Conservation (phyloP, 1,140 invertebrate genomes). For the Hylyphantes graminicola region DNA sequence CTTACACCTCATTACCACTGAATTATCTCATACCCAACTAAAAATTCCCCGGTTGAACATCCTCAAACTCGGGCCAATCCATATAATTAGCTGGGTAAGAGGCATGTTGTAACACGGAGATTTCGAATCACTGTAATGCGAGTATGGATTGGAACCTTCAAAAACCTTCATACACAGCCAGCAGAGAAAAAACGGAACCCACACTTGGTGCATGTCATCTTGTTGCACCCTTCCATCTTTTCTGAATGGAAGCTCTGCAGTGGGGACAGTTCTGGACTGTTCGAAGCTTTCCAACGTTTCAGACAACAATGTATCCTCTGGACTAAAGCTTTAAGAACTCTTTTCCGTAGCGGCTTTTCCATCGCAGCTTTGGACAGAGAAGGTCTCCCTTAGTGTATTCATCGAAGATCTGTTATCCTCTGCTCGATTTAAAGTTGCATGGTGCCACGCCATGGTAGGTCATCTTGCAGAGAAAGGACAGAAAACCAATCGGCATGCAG, state of each 20-base stretch:
- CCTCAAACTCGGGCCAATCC: conserved; percentile 63
- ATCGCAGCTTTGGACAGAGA: conserved; percentile 68
- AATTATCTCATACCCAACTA: background rate
- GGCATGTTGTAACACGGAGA: conserved; percentile 71
- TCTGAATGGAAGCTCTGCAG: conserved; percentile 76
- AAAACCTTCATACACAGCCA: conserved; percentile 74
- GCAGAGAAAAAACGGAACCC: conserved; percentile 75
- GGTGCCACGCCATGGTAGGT: conserved; percentile 77
- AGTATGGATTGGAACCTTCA: conserved; percentile 71
- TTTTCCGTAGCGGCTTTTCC: conserved; percentile 73
- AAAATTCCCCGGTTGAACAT: conserved; percentile 48
- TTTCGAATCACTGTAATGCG: conserved; percentile 71
- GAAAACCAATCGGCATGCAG: conserved; percentile 75
- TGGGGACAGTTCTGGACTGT: conserved; percentile 76
- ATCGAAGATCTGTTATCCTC: conserved; percentile 69
- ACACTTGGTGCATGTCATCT: conserved; percentile 78
- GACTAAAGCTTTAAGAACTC: conserved; percentile 71
- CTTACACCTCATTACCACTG: no score
- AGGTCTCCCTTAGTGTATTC: conserved; percentile 70
- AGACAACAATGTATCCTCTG: conserved; percentile 72
- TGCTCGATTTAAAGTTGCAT: conserved; percentile 73
- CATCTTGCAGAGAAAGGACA: conserved; percentile 75
- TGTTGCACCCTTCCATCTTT: conserved; percentile 80
- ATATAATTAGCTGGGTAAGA: conserved; percentile 66
- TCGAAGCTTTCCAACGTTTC: conserved; percentile 74